These are phyloP conservation scores for Argyrosomus japonicus DNA, from an alignment of 2,113 vertebrate genomes.

Conservation along the genomic window DNA sequence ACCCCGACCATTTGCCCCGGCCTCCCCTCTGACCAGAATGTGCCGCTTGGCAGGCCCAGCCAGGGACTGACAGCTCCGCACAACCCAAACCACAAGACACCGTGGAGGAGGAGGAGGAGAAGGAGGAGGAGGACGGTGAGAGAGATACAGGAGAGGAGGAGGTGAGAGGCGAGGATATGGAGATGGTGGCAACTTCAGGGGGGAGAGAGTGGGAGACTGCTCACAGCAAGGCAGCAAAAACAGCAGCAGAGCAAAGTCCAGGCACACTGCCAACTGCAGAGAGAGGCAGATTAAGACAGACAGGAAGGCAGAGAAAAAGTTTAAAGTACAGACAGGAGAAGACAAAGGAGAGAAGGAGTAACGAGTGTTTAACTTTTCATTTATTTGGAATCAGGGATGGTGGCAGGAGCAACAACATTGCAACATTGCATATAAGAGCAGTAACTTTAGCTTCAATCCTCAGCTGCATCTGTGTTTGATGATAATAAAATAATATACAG, in stretches of 20 bases:
- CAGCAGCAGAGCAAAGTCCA: slow-evolving; percentile 58
- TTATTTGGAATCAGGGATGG: too few species aligned
- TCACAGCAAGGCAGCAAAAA: slow-evolving; percentile 55
- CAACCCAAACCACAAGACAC: slow-evolving; percentile 69
- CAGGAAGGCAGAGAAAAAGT: slow-evolving; percentile 8
- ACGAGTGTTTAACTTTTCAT: too few species aligned
- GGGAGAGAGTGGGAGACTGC: slow-evolving; percentile 23
- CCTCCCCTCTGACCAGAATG: slow-evolving; percentile 77
- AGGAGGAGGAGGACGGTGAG: slow-evolving; percentile 28
- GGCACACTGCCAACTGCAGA: slow-evolving; percentile 71
- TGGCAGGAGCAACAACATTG: too few species aligned
- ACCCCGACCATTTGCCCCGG: slow-evolving; percentile 77
- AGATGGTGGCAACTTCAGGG: slow-evolving; percentile 44
- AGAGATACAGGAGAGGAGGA: slow-evolving; percentile 27
- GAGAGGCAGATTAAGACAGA: slow-evolving; percentile 19
- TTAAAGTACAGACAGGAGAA: background rate
- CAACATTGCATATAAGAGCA: too few species aligned
- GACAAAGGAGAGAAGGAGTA: background rate
- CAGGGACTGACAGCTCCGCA: slow-evolving; percentile 84
- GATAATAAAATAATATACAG: too few species aligned
- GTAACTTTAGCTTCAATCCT: too few species aligned
- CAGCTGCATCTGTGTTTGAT: too few species aligned
- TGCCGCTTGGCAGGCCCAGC: slow-evolving; percentile 78
- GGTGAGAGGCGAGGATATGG: slow-evolving; percentile 42
- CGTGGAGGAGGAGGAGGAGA: slow-evolving; percentile 13